Conservation (phyloP, 1,140 invertebrate genomes). For the Pseudomyrmex flavicornis region DNA sequence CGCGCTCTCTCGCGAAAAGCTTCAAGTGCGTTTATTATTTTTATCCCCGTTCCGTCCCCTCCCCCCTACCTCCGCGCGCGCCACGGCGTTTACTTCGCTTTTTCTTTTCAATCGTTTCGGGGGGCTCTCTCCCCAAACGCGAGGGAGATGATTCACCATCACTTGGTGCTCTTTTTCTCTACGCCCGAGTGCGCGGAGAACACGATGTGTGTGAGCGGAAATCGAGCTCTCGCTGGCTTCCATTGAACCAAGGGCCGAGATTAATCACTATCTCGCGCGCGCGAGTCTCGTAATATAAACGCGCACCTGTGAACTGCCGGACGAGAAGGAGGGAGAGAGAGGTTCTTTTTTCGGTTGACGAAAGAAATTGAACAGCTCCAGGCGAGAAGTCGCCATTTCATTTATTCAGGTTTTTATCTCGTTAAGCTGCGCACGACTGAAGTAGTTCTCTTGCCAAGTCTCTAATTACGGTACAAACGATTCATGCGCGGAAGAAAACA, state of each 20-base stretch:
- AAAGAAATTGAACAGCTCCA: constrained; percentile 53
- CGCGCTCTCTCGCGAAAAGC: constrained; percentile 55
- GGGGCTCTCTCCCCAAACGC: background rate
- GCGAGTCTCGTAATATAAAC: constrained; percentile 61
- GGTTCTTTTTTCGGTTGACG: constrained; percentile 62
- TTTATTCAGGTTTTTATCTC: background rate
- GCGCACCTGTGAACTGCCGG: constrained; percentile 68
- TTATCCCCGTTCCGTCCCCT: constrained; percentile 1
- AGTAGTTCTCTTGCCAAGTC: no score
- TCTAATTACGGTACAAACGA: no score
- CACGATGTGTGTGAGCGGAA: constrained; percentile 61
- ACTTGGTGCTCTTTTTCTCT: constrained; percentile 1
- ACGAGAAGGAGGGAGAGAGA: background rate
- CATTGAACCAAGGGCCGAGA: constrained; percentile 40
- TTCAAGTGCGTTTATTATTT: constrained; percentile 70
- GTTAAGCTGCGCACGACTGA: no score
- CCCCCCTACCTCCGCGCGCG: background rate
- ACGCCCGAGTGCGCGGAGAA: constrained; percentile 52
- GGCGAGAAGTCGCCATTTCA: constrained; percentile 23
- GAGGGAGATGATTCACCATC: constrained; percentile 53
- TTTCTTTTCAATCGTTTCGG: constrained; percentile 27
- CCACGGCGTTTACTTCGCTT: constrained; percentile 6
- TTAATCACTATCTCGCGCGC: constrained; percentile 67
- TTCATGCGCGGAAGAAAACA: no score
- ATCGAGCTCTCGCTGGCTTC: constrained; percentile 47